Evolutionary conservation across 2,797 vertebrate genomes (phyloP).

Genomic region (Miichthys miiuy): DNA sequence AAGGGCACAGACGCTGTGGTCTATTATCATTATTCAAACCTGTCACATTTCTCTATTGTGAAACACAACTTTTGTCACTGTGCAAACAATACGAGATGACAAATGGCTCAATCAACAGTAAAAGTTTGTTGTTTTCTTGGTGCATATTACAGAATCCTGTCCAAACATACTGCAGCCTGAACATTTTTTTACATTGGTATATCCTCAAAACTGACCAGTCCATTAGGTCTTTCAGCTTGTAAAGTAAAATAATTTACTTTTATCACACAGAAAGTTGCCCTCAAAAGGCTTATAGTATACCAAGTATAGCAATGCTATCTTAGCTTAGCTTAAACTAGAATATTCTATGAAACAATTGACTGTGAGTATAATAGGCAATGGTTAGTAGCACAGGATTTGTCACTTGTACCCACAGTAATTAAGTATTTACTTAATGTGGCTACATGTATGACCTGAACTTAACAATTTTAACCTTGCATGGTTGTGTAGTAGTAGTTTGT

Average conservation of each 20-base stretch:
- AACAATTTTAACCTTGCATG: background rate
- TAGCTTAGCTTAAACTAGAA: background rate
- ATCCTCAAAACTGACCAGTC: background rate
- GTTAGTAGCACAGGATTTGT: background rate
- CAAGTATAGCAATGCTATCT: background rate
- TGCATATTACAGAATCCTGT: background rate
- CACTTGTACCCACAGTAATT: background rate
- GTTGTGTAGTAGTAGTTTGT: background rate
- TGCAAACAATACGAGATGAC: constrained; percentile 17
- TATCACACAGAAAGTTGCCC: background rate
- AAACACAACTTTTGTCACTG: constrained; percentile 21
- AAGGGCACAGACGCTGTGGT: background rate
- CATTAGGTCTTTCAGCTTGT: background rate
- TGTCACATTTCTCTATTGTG: constrained; percentile 17
- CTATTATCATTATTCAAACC: constrained; percentile 24
- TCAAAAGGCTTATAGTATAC: background rate
- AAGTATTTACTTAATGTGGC: background rate
- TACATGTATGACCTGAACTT: background rate
- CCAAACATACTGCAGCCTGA: background rate
- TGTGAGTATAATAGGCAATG: background rate
- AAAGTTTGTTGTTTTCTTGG: constrained; percentile 6
- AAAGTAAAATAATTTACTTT: background rate
- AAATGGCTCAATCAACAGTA: constrained; percentile 21
- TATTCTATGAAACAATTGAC: background rate
- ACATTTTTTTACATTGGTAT: background rate